Conservation (phyloP, 2,888 invertebrate genomes). For the Drosophila monieri region DNA sequence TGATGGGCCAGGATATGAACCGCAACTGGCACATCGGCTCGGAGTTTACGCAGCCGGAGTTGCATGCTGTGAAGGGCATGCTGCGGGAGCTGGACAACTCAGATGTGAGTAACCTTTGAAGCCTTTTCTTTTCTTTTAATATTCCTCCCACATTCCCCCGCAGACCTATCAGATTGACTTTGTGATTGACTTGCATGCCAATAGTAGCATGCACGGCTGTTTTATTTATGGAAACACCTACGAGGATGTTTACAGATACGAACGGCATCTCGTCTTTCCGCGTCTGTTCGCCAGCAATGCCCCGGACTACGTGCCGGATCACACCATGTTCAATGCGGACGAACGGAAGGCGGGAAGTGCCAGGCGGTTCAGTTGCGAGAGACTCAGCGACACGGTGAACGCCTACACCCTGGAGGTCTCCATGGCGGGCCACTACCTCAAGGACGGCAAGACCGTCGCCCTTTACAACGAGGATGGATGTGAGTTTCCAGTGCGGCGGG, state of each 20-base stretch:
- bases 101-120: conserved; percentile 86
- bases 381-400: conserved; percentile 91
- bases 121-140: neutral
- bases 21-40: conserved; percentile 96
- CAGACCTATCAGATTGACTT: conserved; percentile 91
- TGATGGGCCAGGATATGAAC: conserved; percentile 97
- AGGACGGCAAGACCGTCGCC: conserved; percentile 88
- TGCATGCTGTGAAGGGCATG: conserved; percentile 92
- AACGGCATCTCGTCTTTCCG: conserved; percentile 97
- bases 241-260: conserved; percentile 94
- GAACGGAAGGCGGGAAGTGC: conserved; percentile 93
- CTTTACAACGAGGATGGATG: conserved; percentile 98
- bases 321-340: conserved; percentile 97
- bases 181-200: conserved; percentile 97
- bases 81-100: conserved; percentile 91
- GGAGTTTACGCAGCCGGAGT: conserved; percentile 95
- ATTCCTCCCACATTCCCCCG: neutral
- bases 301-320: conserved; percentile 93
- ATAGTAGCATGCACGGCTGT: conserved; percentile 95
- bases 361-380: conserved; percentile 91
- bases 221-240: conserved; percentile 98
- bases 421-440: conserved; percentile 93
- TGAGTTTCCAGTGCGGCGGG: conserved; percentile 85
- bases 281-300: conserved; percentile 94
- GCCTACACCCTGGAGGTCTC: conserved; percentile 96